Evolutionary conservation across 2,797 vertebrate genomes (phyloP), one percentile per base, ranked within the genome.

Genomic region (Crypturellus tataupa): DNA sequence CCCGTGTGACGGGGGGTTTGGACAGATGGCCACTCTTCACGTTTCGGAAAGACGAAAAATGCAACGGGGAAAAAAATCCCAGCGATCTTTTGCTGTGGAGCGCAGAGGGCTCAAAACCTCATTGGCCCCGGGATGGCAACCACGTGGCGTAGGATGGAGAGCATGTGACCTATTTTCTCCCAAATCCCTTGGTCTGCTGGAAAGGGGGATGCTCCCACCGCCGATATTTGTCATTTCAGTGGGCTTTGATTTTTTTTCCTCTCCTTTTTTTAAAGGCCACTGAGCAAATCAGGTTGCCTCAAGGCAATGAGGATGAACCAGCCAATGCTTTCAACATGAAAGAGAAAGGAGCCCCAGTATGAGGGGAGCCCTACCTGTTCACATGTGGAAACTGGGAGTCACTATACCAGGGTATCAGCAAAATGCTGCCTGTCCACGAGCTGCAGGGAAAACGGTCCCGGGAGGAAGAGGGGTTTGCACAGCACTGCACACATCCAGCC

Each of bases 131-230:
- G 95, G 94, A 97, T 65, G 92, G 86, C 95, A 90, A 97, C 98
- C 98, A 98, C 96, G 98, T 98, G 98, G 97, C 95, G 89, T 2
- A 46, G 94, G 95, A 97, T 95, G 97, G 97, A 97, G 97, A 92
- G 87, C 98, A 98, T 59, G 95, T 98, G 98, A 99, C 98, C 96
- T 96, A 97, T 96, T 97, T 97, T 97, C 97, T 97, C 95, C 96
- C 93, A 97, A 97, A 98, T 98, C 96, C 96, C 96, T 97, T 82
- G 71, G 92, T 97, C 96, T 94, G 59, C 96, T 95, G 96, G 95
- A 94, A 96, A 95, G 91, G 83, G 97, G 95, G 97, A 98, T 87
- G 89, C 80, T 96, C 96, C 96, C 88, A 88, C 93, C 69, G 31
- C 79, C 94, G 87, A 89, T 89, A 94, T 76, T 97, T 97, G 97